These are phyloP conservation scores for Mus minutoides DNA, from an alignment of 2,797 vertebrate species.

Conservation along the genomic window DNA sequence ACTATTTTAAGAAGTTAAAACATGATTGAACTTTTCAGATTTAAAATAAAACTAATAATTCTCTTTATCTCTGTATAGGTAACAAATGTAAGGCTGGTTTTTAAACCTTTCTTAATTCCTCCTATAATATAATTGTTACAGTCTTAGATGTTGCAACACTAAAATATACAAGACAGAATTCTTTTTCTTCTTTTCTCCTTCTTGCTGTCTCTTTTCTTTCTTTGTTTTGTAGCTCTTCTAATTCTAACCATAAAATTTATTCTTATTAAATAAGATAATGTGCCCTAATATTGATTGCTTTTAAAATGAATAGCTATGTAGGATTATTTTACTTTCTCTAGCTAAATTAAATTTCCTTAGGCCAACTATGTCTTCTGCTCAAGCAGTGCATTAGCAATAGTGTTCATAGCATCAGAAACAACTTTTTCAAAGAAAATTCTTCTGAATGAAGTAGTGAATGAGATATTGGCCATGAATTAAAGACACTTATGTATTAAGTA, in stretches of 20 bases:
- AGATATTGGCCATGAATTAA: background rate
- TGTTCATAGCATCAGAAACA: background rate
- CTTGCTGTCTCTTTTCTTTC: background rate
- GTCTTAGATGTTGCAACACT: background rate
- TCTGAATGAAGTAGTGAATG: background rate
- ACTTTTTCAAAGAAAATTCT: background rate
- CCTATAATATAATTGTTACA: background rate
- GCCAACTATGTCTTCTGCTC: background rate
- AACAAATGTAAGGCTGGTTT: conserved; percentile 22
- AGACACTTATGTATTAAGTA: background rate
- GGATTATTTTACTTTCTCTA: background rate
- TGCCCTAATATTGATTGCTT: rapidly evolving
- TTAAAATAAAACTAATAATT: background rate
- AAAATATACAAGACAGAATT: background rate
- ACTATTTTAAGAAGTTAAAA: conserved; percentile 40
- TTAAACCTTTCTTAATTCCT: background rate
- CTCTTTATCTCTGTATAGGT: background rate
- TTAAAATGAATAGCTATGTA: background rate
- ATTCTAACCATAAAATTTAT: background rate
- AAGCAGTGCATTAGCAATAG: background rate
- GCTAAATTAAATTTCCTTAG: background rate
- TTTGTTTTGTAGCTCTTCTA: background rate
- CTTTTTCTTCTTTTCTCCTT: background rate
- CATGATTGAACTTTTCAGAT: conserved; percentile 28
- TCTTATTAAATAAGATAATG: background rate